These are phyloP conservation scores for Nemotelus pantherinus DNA, from an alignment of 2,888 invertebrate genomes.

Conservation along the genomic window DNA sequence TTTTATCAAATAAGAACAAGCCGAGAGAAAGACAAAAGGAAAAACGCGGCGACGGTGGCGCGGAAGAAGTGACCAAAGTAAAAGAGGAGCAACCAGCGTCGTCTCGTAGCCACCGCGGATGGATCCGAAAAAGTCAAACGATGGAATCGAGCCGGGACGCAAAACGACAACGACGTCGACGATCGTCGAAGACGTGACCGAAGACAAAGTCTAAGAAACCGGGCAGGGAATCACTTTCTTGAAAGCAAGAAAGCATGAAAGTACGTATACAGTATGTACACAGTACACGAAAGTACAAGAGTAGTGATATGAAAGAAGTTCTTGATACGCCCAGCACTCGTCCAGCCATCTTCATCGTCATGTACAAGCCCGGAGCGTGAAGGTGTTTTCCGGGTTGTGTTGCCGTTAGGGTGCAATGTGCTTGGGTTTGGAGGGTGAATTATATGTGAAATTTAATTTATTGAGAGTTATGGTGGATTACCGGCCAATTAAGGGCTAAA, in stretches of 20 bases:
- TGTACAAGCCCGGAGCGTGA: not conserved
- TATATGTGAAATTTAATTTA: too few relatives aligned
- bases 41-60: constrained; percentile 36
- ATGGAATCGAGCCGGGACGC: constrained; percentile 4
- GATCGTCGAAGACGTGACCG: not conserved
- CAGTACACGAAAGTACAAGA: constrained; percentile 29
- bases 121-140: constrained; percentile 47
- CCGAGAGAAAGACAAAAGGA: constrained; percentile 44
- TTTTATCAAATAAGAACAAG: constrained; percentile 47
- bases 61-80: constrained; percentile 42
- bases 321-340: constrained; percentile 39
- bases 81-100: constrained; percentile 46
- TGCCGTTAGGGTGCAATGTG: not conserved
- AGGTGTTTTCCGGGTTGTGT: not conserved
- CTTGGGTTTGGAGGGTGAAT: too few relatives aligned
- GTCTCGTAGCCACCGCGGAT: constrained; percentile 19
- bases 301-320: constrained; percentile 33
- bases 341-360: constrained; percentile 16
- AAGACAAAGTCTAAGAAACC: constrained; percentile 43
- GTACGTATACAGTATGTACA: not conserved
- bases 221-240: constrained; percentile 43
- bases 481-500: too few relatives aligned
- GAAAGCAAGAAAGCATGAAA: constrained; percentile 35
- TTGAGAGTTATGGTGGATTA: too few relatives aligned
- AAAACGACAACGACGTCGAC: constrained; percentile 47